Base-by-base conservation (phyloP, 1,140 invertebrate genomes). In the Papilio polytes region DNA sequence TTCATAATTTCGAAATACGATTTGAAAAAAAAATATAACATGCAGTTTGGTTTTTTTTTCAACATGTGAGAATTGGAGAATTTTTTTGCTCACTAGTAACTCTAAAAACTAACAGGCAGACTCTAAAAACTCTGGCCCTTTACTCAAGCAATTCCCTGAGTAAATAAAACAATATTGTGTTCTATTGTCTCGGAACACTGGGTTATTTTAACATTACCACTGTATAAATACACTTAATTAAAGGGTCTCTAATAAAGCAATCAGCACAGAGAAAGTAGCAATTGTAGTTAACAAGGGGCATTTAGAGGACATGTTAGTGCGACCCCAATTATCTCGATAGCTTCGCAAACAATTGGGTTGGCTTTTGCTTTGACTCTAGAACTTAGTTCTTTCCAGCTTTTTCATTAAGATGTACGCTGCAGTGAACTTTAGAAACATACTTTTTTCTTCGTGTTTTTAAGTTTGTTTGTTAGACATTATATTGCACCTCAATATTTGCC, bases 201-300 rank as follows among this genome's bases (percentile, higher is more conserved):
- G 18, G 53, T 56, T 56, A 7, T 20, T 70, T 31, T 70, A 15
- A 70, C 63, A 15, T 63, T 70, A 70, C 26, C 10, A 70, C 26
- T 70, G 6, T 70, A 31, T 31, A 70, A 70, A 70, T 31, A 31
- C 26, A 46, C 20, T 74, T 44, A 74, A 18, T 74, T 46, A 74
- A 74, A 44, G 46, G 46, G 46, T 22, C 74, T 76, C 46, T 53
- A 76, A 48, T 76, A 76, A 76, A 76, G 74, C 74, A 51, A 76
- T 76, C 74, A 48, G 44, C 73, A 44, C 12, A 18, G 74, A 76
- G 74, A 76, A 76, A 76, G 74, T 76, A 22, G 74, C 74, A 51
- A 76, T 76, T 76, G 74, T 76, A 76, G n/a, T 76, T 76, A 76
- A 76, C 74, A 76, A 76, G 74, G 74, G 74, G 74, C 74, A 51